These are phyloP conservation scores for Parazoanthus atlanticus DNA, from an alignment of 92 coral and sea anemone genomes.

Conservation along the genomic window DNA sequence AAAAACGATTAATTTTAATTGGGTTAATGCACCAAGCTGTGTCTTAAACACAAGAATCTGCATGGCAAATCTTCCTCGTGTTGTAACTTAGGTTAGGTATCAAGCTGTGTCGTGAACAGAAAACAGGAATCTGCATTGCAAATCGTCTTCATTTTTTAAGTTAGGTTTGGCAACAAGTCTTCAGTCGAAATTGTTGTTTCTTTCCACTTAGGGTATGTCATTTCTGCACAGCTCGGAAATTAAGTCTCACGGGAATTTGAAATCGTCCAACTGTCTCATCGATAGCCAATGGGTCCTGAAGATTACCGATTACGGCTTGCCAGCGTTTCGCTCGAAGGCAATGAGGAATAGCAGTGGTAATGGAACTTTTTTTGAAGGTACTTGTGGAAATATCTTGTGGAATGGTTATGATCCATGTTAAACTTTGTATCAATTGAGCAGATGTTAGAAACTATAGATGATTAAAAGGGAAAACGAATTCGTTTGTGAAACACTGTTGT, in stretches of 20 bases:
- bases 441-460: not conserved
- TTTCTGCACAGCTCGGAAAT: slow-evolving; percentile 76
- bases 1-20: too few species aligned
- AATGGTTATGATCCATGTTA: not conserved
- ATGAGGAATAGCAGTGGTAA: slow-evolving; percentile 1
- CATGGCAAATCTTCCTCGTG: too few species aligned
- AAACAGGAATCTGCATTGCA: too few species aligned
- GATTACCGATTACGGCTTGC: slow-evolving; percentile 79
- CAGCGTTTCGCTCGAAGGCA: slow-evolving; percentile 68
- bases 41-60: too few species aligned
- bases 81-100: too few species aligned
- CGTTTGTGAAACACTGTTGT: not conserved
- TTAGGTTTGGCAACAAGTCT: too few species aligned
- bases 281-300: slow-evolving; percentile 87
- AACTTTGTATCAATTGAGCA: too few species aligned
- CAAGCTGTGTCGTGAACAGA: too few species aligned
- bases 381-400: not conserved
- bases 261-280: slow-evolving; percentile 76
- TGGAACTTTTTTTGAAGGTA: slow-evolving; percentile 3
- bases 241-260: slow-evolving; percentile 77
- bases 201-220: slow-evolving; percentile 69
- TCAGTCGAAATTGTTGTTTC: not conserved
- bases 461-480: not conserved
- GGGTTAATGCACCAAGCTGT: too few species aligned
- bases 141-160: too few species aligned